Percentiles rank a stretch among this genome's conserved stretches.
These are phyloP conservation scores for Sympetrum striolatum DNA, from an alignment of 2,888 invertebrate genomes.

Conservation along the genomic window DNA sequence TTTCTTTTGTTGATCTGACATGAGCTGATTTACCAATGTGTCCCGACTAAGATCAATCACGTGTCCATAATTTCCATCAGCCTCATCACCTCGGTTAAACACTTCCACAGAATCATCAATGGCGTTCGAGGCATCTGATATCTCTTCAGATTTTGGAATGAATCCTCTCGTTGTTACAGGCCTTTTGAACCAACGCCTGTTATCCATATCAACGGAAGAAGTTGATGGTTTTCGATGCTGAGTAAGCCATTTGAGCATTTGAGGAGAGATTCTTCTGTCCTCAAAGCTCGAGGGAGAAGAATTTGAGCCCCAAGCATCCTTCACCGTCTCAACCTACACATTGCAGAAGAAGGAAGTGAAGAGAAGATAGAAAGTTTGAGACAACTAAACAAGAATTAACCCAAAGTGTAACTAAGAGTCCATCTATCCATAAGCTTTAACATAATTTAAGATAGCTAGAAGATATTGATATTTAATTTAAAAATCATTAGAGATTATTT, in stretches of 20 bases:
- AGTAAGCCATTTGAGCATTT: not conserved
- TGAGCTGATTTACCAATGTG: conserved; percentile 6
- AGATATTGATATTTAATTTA: too few relatives aligned
- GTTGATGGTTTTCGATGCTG: not conserved
- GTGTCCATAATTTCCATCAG: not conserved
- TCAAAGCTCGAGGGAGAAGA: not conserved
- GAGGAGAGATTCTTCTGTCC: not conserved
- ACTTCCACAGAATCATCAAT: not conserved
- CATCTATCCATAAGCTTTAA: not conserved
- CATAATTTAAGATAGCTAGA: too few relatives aligned
- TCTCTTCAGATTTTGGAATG: not conserved
- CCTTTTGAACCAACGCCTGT: not conserved
- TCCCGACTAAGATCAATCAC: conserved; percentile 22
- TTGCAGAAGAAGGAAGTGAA: not conserved
- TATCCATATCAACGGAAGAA: not conserved
- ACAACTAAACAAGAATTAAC: not conserved
- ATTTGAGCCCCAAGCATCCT: conserved; percentile 3
- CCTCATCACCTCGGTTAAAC: not conserved
- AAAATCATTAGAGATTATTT: too few relatives aligned
- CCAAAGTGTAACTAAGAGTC: not conserved
- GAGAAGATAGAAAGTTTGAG: not conserved
- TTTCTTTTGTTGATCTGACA: conserved; percentile 20
- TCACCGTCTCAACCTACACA: conserved; percentile 16
- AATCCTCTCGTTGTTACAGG: not conserved
- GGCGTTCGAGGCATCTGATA: not conserved